Evolutionary conservation across 2,113 vertebrate species (phyloP), one percentile per base, ranked within the genome.

Genomic region (Notarius lentiginosus): DNA sequence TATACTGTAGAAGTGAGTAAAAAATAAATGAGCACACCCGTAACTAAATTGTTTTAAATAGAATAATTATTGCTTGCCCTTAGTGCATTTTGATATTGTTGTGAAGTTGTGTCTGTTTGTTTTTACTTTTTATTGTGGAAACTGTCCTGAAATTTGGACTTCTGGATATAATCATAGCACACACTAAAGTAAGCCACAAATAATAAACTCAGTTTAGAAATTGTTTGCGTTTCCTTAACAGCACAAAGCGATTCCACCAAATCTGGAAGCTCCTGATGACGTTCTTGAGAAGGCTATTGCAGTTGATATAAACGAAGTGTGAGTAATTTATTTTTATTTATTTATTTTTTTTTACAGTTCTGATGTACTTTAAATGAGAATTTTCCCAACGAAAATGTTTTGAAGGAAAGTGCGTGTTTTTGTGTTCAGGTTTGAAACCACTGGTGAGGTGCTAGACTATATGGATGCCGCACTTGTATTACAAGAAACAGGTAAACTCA

Each of bases 241-340:
- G 94, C 92, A 94, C 90, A 94, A 95, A 0, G 94, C 95, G 89
- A 99, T 99, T 84, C 97, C 97, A 0, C 94, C 95, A 0, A 96
- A 96, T 88, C 92, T 99, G 0, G 98, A 98, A 84, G 96, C 96
- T 87, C 94, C 96, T 0, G 97, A 99, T 0, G 98, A 99, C 75
- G 96, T 96, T 58, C 17, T 99, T 89, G 97, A 99, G 58, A 97
- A 93, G 89, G 96, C 96, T 0, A 95, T 97, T 0, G 96, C 97
- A 85, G 96, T 92, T 0, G 98, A 99, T 2, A 95, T 97, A 91
- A 97, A 97, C 83, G 96, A 97, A 93, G 96, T 97, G 98, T 99
- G 93, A 93, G 97, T 85, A 51, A 24, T 90, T 79, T 47, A 90
- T 79, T n/a, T 7, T 27, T 79, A 6, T 41, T 41, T n/a, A n/a